Evolutionary conservation across 2,797 vertebrate genomes (phyloP), one percentile per base, ranked within the genome.

Genomic region (Anas acuta): DNA sequence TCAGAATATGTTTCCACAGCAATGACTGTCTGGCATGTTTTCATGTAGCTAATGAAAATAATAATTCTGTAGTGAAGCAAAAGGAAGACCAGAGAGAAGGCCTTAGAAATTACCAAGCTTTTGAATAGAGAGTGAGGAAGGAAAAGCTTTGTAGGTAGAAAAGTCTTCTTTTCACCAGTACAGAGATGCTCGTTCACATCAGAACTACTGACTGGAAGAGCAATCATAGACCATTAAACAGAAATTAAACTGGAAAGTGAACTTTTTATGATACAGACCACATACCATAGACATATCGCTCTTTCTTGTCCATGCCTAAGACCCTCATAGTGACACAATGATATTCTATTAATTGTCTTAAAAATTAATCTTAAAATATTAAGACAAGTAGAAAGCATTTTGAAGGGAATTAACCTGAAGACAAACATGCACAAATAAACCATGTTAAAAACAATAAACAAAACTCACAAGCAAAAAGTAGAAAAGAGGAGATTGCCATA

Each of bases 11-110:
- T 79, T 88, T 78, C 75, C 71, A 76, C 47, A 76, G 69, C 60
- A 88, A 64, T 66, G 51, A 61, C 23, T 37, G 49, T 72, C 69
- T 83, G 79, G 81, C 39, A 30, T 57, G 60, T 69, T 88, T 70
- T 92, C 77, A 73, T 2, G 58, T 1, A 89, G 43, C 47, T 84
- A 89, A 84, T 85, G 72, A 87, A 90, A 95, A 84, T 35, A 91
- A 70, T 45, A 89, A 90, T 95, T 84, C 71, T 85, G 53, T 66
- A 87, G 49, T 33, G 47, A 93, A 91, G 33, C 41, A 87, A 84
- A 87, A 95, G 74, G 67, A 87, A 90, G 33, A 90, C 11, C 20
- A 72, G 39, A 33, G 58, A 78, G 21, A 69, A 91, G 39, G 43
- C 21, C 67, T 69, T 74, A 37, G 67, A 76, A 88, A 81, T 76